These are phyloP conservation scores for Microcebus murinus DNA, from an alignment of 2,113 vertebrate species.

Conservation along the genomic window DNA sequence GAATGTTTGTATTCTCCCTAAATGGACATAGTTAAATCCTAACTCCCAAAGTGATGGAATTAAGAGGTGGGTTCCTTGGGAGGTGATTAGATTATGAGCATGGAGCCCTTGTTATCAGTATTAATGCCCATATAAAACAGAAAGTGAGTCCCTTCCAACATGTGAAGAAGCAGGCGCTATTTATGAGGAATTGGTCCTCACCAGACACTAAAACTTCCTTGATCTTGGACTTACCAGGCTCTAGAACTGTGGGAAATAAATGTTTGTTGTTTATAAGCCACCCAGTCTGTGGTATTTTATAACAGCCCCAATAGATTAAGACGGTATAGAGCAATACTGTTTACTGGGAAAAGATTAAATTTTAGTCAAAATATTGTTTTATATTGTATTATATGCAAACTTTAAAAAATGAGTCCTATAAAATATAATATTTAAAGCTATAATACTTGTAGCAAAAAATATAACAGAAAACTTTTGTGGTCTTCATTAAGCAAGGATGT, in stretches of 20 bases:
- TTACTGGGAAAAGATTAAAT: not conserved
- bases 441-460: not conserved
- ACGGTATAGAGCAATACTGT: not conserved
- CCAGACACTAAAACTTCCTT: not conserved
- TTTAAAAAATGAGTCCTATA: not conserved
- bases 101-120: rapidly evolving
- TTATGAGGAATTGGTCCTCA: not conserved
- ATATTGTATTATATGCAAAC: not conserved
- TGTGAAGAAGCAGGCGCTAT: not conserved
- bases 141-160: not conserved
- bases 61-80: not conserved
- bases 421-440: not conserved
- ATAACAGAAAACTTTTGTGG: not conserved
- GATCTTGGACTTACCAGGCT: not conserved
- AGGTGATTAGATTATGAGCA: not conserved
- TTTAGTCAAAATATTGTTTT: not conserved
- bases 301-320: not conserved
- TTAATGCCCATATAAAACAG: not conserved
- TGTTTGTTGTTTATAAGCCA: not conserved
- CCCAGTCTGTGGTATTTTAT: not conserved
- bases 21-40: no score
- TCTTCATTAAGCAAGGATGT: not conserved
- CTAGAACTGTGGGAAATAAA: not conserved
- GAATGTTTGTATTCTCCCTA: not conserved
- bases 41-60: not conserved